Evolutionary conservation across 2,888 invertebrate genomes (phyloP).

Genomic region (Endotricha flammealis): DNA sequence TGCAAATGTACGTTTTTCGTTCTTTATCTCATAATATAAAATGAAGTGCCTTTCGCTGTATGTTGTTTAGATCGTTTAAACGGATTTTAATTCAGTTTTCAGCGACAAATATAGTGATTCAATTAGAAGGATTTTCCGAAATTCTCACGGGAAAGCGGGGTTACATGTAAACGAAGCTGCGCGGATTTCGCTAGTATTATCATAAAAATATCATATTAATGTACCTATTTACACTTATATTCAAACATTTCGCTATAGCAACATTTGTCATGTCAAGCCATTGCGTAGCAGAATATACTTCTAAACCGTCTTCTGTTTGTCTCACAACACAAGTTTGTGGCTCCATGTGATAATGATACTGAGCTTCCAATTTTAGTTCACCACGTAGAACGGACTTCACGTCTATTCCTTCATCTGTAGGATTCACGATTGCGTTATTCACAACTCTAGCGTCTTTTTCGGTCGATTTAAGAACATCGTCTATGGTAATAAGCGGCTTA

Average conservation of each 20-base stretch:
- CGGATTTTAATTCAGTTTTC: too few species aligned
- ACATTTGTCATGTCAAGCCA: conserved; percentile 80
- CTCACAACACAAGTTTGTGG: conserved; percentile 81
- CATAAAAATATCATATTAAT: too few species aligned
- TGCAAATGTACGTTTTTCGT: too few species aligned
- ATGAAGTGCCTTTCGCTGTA: too few species aligned
- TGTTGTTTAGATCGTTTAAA: too few species aligned
- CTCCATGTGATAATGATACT: conserved; percentile 88
- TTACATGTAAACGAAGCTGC: too few species aligned
- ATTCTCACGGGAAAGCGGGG: too few species aligned
- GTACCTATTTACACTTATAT: conserved; percentile 78
- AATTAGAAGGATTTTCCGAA: too few species aligned
- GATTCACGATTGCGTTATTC: conserved; percentile 37
- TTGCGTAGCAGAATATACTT: conserved; percentile 81
- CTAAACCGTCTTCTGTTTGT: conserved; percentile 84
- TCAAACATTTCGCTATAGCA: conserved; percentile 75
- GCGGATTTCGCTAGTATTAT: too few species aligned
- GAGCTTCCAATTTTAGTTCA: conserved; percentile 75
- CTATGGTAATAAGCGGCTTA: conserved; percentile 44
- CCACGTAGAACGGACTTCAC: conserved; percentile 72
- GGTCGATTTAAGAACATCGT: conserved; percentile 52
- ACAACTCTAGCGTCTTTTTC: conserved; percentile 42
- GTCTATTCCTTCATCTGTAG: conserved; percentile 52
- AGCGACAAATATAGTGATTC: too few species aligned
- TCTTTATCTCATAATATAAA: too few species aligned